A percentile compares a stretch with the other conserved stretches of the same genome.
phyloP scores from a whole-genome alignment of 2,113 vertebrate species.

The Rhinolophus ferrumequinum region DNA sequence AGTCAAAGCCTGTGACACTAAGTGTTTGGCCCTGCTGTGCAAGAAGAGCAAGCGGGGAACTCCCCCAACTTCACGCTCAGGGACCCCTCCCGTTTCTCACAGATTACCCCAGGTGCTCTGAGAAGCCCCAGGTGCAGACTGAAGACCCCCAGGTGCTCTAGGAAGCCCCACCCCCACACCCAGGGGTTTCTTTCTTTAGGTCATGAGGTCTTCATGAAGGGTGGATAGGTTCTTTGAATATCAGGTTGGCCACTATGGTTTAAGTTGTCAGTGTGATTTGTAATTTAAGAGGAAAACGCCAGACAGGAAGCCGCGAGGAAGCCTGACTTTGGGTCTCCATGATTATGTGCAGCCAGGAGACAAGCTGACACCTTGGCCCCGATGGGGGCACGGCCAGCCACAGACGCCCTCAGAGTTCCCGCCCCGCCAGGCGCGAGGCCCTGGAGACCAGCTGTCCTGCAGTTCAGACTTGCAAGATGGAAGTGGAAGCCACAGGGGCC shows the following conservation, averaged over 20 bases:
- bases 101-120: not conserved
- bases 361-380: fast-evolving
- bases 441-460: fast-evolving
- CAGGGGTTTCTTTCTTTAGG: not conserved
- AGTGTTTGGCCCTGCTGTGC: fast-evolving
- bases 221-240: fast-evolving
- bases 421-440: too few species aligned
- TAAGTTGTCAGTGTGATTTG: fast-evolving
- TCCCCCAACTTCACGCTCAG: not conserved
- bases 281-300: not conserved
- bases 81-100: too few species aligned
- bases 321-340: not conserved
- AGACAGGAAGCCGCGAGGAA: fast-evolving
- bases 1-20: fast-evolving
- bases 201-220: fast-evolving
- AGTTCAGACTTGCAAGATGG: too few species aligned
- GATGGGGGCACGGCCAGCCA: fast-evolving
- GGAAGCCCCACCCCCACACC: too few species aligned
- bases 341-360: fast-evolving
- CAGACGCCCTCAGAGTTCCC: fast-evolving
- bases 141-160: not conserved
- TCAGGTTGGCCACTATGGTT: fast-evolving
- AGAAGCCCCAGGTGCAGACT: not conserved
- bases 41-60: not conserved
- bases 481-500: not conserved